Evolutionary conservation across 2,888 invertebrate species (phyloP).

Genomic region (Diaprepes abbreviatus): DNA sequence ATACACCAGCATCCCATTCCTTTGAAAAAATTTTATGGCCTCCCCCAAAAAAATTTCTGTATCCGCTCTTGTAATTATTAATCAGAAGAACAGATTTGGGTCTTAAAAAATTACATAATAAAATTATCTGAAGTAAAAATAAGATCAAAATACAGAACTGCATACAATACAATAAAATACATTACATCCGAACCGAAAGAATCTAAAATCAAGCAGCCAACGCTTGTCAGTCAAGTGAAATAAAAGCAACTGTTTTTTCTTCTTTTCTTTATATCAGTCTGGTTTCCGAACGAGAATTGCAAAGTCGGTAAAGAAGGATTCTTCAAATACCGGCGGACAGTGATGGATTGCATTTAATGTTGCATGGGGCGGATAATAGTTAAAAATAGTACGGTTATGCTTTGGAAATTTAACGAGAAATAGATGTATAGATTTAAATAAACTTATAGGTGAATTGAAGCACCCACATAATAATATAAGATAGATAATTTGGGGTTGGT

Average conservation of each 20-base stretch:
- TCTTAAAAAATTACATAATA: too few species aligned
- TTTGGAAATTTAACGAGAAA: not conserved
- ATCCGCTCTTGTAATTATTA: too few species aligned
- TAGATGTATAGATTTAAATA: not conserved
- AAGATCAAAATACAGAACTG: too few species aligned
- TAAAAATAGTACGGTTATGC: not conserved
- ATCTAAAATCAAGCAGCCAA: not conserved
- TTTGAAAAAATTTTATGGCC: too few species aligned
- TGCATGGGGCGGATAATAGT: conserved; percentile 3
- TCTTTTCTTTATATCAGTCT: not conserved
- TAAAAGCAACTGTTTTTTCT: not conserved
- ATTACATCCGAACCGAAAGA: too few species aligned
- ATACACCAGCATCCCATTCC: too few species aligned
- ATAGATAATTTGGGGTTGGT: too few species aligned
- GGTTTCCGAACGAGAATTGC: conserved; percentile 11
- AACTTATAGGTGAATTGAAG: not conserved
- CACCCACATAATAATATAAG: too few species aligned
- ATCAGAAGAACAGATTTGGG: too few species aligned
- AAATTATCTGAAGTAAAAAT: too few species aligned
- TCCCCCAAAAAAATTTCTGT: too few species aligned
- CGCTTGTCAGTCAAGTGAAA: conserved; percentile 8
- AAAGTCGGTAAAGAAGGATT: conserved; percentile 8
- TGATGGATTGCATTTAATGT: conserved; percentile 29
- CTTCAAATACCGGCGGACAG: conserved; percentile 32
- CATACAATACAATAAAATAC: too few species aligned